These are phyloP conservation scores for Penaeus indicus DNA, from an alignment of 1,140 invertebrate genomes.

Conservation along the genomic window DNA sequence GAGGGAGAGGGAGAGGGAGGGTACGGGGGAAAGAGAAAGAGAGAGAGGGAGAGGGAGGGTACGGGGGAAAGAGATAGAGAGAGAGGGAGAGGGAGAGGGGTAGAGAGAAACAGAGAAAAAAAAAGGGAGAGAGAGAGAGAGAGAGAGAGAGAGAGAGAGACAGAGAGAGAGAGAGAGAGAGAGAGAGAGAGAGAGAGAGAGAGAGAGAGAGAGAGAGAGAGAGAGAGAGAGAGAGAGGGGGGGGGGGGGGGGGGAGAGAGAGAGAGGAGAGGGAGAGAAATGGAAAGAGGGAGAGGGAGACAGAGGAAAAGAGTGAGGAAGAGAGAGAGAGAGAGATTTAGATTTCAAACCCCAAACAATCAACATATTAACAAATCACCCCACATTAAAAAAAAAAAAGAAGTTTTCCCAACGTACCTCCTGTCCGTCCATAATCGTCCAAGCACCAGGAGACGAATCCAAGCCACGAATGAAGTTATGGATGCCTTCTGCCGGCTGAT, in stretches of 20 bases:
- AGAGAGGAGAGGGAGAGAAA: neutral
- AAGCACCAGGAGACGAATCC: slow-evolving; percentile 93
- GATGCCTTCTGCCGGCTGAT: slow-evolving; percentile 77
- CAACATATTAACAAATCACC: neutral
- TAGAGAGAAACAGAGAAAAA: slow-evolving; percentile 11
- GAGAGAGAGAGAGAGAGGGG: neutral
- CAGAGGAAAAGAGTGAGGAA: neutral
- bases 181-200: slow-evolving; percentile 28
- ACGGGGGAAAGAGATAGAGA: neutral
- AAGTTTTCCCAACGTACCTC: slow-evolving; percentile 69
- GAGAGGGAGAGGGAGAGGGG: neutral
- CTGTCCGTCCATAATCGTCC: slow-evolving; percentile 80
- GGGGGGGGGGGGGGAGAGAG: neutral
- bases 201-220: slow-evolving; percentile 15
- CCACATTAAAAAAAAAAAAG: neutral
- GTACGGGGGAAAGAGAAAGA: neutral
- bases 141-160: slow-evolving; percentile 36
- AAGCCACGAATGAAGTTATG: slow-evolving; percentile 96
- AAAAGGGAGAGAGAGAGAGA: slow-evolving; percentile 14
- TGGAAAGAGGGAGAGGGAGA: neutral
- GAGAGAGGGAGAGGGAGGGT: no score
- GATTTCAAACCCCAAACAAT: neutral
- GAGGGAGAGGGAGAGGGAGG: neutral
- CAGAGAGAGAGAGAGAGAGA: slow-evolving; percentile 35
- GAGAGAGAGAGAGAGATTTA: neutral